Evolutionary conservation across 1,140 invertebrate genomes (phyloP).

Genomic region (Papilio machaon): DNA sequence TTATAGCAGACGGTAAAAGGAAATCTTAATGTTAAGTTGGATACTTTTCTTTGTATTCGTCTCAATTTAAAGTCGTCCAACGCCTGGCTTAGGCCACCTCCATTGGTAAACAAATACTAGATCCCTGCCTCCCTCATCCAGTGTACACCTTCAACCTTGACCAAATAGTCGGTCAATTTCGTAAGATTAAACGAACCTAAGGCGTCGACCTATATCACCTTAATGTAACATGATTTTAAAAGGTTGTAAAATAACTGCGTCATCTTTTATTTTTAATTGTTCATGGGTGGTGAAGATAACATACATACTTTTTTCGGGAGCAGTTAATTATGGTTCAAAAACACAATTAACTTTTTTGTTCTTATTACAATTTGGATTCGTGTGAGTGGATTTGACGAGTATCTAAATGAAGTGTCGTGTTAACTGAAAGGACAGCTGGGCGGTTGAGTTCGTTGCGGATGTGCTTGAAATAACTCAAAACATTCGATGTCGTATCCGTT

Average conservation of each 20-base stretch:
- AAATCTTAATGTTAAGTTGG: neutral
- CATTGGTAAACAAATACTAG: neutral
- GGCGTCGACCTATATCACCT: no score
- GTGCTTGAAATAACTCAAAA: conserved; percentile 64
- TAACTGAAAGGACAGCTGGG: conserved; percentile 70
- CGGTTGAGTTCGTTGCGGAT: conserved; percentile 55
- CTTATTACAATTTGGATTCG: conserved; percentile 57
- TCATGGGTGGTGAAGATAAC: neutral
- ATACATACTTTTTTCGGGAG: neutral
- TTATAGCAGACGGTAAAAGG: neutral
- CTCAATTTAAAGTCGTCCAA: no score
- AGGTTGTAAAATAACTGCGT: no score
- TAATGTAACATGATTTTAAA: no score
- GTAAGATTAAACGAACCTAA: no score
- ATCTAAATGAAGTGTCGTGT: conserved; percentile 56
- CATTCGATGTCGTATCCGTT: conserved; percentile 34
- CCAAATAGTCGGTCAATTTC: no score
- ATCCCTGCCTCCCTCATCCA: neutral
- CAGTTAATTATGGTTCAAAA: neutral
- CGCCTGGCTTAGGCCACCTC: no score
- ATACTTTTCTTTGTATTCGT: no score
- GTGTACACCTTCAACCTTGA: neutral
- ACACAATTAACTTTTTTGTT: conserved; percentile 52
- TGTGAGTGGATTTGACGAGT: conserved; percentile 54
- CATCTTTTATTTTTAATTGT: neutral